phyloP scores from a whole-genome alignment of 2,113 vertebrate species.

The Phalacrocorax pelagicus region DNA sequence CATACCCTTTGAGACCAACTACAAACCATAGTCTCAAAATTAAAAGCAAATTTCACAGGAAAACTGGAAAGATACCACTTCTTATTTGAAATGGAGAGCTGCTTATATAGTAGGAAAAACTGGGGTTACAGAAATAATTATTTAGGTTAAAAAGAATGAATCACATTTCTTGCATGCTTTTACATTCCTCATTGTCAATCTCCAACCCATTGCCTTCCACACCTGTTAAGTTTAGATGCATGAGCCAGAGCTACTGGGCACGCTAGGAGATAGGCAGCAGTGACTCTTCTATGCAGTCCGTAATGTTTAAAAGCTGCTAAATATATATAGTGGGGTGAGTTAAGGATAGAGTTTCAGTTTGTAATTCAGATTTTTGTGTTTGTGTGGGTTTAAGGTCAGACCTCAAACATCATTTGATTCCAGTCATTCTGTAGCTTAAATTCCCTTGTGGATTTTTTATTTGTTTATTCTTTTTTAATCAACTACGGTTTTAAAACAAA shows the following conservation, averaged over 20 bases:
- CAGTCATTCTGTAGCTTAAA: conserved; percentile 4
- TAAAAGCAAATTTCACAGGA: not conserved
- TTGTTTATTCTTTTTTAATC: conserved; percentile 23
- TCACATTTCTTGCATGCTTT: not conserved
- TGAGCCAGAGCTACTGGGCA: not conserved
- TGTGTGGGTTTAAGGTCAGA: not conserved
- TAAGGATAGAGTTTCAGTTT: conserved; percentile 15
- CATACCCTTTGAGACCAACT: not conserved
- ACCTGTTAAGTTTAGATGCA: not conserved
- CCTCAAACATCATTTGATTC: conserved; percentile 12
- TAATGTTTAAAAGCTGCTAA: not conserved
- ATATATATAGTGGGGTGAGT: not conserved
- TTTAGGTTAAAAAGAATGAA: not conserved
- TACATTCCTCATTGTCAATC: not conserved
- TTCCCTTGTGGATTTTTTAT: conserved; percentile 5
- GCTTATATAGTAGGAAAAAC: not conserved
- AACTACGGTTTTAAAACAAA: conserved; percentile 6
- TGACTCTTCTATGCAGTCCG: not conserved
- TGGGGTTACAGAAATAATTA: not conserved
- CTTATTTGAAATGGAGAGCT: not conserved
- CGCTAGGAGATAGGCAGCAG: not conserved
- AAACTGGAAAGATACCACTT: not conserved
- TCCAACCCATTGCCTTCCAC: not conserved
- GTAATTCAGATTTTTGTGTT: not conserved
- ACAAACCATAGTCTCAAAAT: not conserved